Conservation (phyloP, 2,113 vertebrate genomes). For the Pheucticus melanocephalus region DNA sequence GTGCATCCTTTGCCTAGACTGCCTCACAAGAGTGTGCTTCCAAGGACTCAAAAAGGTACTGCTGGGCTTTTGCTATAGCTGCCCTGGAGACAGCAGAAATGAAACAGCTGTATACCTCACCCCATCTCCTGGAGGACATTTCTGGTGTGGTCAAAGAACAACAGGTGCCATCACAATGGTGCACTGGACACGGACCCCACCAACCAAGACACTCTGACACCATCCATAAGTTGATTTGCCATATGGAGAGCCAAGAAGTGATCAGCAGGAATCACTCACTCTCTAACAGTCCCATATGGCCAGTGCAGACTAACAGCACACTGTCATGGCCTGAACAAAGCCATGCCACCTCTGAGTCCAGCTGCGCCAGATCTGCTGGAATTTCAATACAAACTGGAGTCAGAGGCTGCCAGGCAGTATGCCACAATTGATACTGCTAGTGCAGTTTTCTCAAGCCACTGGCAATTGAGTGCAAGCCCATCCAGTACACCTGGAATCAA, state of each 20-base stretch:
- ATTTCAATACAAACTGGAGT: background rate
- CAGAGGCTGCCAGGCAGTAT: background rate
- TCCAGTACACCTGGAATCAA: background rate
- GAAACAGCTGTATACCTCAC: background rate
- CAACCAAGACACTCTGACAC: background rate
- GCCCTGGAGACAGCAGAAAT: background rate
- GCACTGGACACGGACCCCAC: background rate
- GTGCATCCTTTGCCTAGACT: background rate
- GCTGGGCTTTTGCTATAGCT: background rate
- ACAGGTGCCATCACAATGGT: background rate
- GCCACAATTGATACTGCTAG: background rate
- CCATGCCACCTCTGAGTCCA: fast-evolving
- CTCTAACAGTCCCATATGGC: background rate
- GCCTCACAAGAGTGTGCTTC: background rate
- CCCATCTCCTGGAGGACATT: background rate
- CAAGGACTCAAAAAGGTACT: background rate
- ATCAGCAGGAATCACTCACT: background rate
- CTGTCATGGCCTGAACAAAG: background rate
- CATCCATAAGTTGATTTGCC: too few species aligned
- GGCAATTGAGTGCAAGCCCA: background rate
- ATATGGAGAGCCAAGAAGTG: background rate
- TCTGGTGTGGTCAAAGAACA: background rate
- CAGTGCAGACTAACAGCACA: background rate
- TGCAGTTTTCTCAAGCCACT: background rate
- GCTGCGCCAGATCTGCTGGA: background rate